These are phyloP conservation scores for Protobothrops mucrosquamatus DNA, from an alignment of 2,113 vertebrate species.

Conservation along the genomic window DNA sequence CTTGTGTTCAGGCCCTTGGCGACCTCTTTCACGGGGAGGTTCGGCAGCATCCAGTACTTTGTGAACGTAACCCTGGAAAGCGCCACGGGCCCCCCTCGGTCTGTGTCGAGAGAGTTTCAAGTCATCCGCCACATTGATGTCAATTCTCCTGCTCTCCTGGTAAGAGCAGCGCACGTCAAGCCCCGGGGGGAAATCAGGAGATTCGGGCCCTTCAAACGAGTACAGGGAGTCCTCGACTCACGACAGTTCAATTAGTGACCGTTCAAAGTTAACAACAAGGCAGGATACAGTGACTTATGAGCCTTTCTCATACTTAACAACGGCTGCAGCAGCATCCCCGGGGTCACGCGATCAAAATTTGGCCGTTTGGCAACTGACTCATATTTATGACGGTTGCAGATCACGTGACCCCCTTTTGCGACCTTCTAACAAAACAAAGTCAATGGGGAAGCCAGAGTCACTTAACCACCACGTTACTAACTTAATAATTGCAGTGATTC, in stretches of 20 bases:
- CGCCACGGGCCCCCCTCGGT: conserved; percentile 65
- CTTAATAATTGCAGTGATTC: no score
- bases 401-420: no score
- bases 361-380: no score
- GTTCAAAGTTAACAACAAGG: neutral
- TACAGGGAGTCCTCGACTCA: neutral
- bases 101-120: conserved; percentile 73
- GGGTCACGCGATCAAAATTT: no score
- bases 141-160: conserved; percentile 76
- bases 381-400: no score
- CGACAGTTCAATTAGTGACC: neutral
- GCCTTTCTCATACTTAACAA: no score
- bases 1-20: conserved; percentile 72
- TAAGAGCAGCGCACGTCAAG: conserved; percentile 56
- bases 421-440: no score
- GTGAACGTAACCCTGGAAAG: conserved; percentile 75
- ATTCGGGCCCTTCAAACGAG: neutral
- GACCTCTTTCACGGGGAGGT: conserved; percentile 79
- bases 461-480: no score
- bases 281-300: neutral
- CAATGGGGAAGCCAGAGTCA: no score
- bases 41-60: conserved; percentile 76
- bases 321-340: no score
- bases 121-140: conserved; percentile 76
- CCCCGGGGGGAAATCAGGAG: neutral